A percentile compares a stretch with the other conserved stretches of the same genome.
Conservation (phyloP, 1,140 invertebrate species). For the Nilaparvata lugens region DNA sequence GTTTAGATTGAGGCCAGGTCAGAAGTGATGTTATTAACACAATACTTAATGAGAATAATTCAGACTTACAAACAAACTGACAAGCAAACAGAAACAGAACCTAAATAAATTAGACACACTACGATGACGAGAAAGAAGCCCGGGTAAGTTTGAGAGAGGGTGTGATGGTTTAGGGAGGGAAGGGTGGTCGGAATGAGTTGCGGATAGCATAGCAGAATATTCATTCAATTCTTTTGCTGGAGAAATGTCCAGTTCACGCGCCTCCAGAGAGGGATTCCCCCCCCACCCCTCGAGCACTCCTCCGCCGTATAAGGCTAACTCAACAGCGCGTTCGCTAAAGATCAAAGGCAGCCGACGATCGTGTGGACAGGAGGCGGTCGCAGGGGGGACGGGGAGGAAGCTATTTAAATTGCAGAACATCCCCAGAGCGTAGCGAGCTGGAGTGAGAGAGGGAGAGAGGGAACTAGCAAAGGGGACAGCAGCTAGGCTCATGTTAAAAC, state of each 20-base stretch:
- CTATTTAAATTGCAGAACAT: conserved; percentile 29
- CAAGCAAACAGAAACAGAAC: no score
- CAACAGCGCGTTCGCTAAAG: conserved; percentile 12
- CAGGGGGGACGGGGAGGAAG: conserved; percentile 8
- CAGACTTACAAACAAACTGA: no score
- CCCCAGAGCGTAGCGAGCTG: neutral
- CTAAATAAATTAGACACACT: no score
- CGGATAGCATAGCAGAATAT: neutral
- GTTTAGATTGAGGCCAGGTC: no score
- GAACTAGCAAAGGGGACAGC: conserved; percentile 1
- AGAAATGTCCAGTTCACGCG: neutral
- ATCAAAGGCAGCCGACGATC: conserved; percentile 18
- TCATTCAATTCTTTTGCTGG: conserved; percentile 3
- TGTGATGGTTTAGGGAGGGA: no score
- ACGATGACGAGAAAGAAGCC: no score
- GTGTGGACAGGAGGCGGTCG: conserved; percentile 8
- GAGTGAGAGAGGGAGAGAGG: conserved; percentile 5
- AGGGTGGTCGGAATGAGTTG: no score
- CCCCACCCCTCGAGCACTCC: neutral
- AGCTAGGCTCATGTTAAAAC: conserved; percentile 26
- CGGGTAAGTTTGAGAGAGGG: no score
- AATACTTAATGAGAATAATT: no score
- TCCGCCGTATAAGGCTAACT: conserved; percentile 14
- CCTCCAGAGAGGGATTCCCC: no score
- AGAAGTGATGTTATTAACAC: no score